These are phyloP conservation scores for Triplophysa dalaica DNA, from an alignment of 2,113 vertebrate species.

Conservation along the genomic window DNA sequence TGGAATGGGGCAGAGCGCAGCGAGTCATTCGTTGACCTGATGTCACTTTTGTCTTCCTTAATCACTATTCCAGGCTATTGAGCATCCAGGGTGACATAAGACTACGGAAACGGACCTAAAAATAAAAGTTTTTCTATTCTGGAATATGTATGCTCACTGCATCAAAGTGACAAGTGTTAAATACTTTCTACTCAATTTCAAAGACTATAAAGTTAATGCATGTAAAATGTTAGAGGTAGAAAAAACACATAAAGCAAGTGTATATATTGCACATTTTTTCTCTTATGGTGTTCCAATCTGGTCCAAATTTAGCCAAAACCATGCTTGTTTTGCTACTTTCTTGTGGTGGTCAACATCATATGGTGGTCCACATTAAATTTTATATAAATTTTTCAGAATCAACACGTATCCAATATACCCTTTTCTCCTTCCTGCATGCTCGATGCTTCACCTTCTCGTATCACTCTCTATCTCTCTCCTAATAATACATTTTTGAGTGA, in stretches of 20 bases:
- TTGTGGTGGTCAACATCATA: no score
- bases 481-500: slow-evolving; percentile 19
- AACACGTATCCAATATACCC: background rate
- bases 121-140: background rate
- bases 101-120: background rate
- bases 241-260: no score
- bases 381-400: no score
- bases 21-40: slow-evolving; percentile 37
- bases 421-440: background rate
- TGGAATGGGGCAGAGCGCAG: background rate
- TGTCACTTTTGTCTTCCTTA: slow-evolving; percentile 9
- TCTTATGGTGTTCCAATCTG: no score
- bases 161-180: background rate
- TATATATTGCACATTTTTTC: no score
- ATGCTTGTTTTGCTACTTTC: background rate
- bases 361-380: no score
- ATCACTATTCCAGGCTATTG: slow-evolving; percentile 3
- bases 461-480: background rate
- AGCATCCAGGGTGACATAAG: slow-evolving; percentile 1
- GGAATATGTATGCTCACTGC: background rate
- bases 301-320: background rate
- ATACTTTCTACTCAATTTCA: no score
- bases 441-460: background rate
- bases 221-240: no score
- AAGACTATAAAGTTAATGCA: no score